Evolutionary conservation across 2,113 vertebrate species (phyloP), one percentile per base, ranked within the genome.

Genomic region (Sturnira hondurensis): DNA sequence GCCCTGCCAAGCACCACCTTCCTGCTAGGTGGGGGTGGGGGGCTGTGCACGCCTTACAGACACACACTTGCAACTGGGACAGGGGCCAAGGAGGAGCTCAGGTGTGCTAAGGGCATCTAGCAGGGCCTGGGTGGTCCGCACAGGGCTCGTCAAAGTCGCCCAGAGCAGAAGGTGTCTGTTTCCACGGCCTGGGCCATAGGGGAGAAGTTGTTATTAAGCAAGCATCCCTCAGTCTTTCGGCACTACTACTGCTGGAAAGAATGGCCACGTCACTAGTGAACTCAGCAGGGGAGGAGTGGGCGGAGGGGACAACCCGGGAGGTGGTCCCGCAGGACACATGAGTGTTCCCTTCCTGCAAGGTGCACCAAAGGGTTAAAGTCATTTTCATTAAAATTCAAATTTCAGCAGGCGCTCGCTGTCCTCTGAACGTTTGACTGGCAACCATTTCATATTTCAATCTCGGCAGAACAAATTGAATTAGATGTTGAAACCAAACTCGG

Each of bases 401-500:
- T 98, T 98, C 98, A 97, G 98, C 95, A 96, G 94, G 97, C 90
- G 24, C 76, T 38, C 54, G 31, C 94, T 67, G 54, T 88, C 97
- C 97, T 98, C 98, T 98, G 98, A 98, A 98, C 98, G 41, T 98
- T 93, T 98, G 98, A 98, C 98, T 99, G 98, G 98, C 98, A 98
- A 98, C 98, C 98, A 98, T 99, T 98, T 98, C 98, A 97, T 98
- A 98, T 98, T 98, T 98, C 98, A 98, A 98, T 98, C 98, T 98
- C 98, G 50, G 98, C 98, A 98, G 98, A 99, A 99, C 98, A 98
- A 98, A 99, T 98, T 98, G 98, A 99, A 99, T 99, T 98, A 98
- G 98, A 98, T 98, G 98, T 98, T 97, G 98, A 98, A 97, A 98
- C 98, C 97, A 96, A 97, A 98, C 98, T 98, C 73, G 85, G 97